These are phyloP conservation scores for Pseudomugil gertrudae DNA, from an alignment of 2,797 vertebrate genomes.

Conservation along the genomic window DNA sequence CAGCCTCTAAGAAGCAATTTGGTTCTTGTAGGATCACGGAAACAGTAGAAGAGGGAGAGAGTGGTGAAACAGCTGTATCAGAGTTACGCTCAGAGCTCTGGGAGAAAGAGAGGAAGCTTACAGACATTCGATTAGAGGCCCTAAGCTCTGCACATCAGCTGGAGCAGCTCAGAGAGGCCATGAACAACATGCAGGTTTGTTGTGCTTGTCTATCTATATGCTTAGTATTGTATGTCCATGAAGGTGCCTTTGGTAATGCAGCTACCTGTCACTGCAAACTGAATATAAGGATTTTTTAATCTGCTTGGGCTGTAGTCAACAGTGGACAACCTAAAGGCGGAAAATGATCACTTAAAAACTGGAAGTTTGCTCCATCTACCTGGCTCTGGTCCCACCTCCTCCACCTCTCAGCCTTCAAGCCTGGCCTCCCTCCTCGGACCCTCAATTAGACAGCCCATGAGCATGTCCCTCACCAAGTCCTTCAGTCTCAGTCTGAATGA, in stretches of 20 bases:
- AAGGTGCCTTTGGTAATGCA: not conserved
- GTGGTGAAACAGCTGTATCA: conserved; percentile 88
- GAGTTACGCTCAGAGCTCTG: conserved; percentile 93
- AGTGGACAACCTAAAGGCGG: conserved; percentile 92
- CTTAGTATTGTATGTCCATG: not conserved
- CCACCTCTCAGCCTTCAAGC: conserved; percentile 76
- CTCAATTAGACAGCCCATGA: conserved; percentile 87
- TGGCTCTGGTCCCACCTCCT: conserved; percentile 71
- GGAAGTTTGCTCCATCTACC: conserved; percentile 76
- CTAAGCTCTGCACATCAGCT: conserved; percentile 96
- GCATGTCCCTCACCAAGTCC: conserved; percentile 88
- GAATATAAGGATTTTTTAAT: not conserved
- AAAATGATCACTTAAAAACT: conserved; percentile 94
- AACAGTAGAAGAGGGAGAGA: conserved; percentile 82
- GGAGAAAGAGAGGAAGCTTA: conserved; percentile 96
- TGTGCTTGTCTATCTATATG: not conserved
- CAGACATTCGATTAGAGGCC: conserved; percentile 95
- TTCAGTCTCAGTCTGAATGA: conserved; percentile 87
- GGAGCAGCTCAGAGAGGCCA: conserved; percentile 93
- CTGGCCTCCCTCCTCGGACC: conserved; percentile 83
- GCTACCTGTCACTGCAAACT: not conserved
- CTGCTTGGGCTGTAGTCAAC: conserved; percentile 81
- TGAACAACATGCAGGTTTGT: conserved; percentile 97
- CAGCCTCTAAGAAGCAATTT: conserved; percentile 2
- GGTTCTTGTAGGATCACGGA: conserved; percentile 83